Percentiles rank a stretch among this genome's conserved stretches.
Evolutionary conservation across 1,140 invertebrate species (phyloP).

Genomic region (Anoplolepis gracilipes): DNA sequence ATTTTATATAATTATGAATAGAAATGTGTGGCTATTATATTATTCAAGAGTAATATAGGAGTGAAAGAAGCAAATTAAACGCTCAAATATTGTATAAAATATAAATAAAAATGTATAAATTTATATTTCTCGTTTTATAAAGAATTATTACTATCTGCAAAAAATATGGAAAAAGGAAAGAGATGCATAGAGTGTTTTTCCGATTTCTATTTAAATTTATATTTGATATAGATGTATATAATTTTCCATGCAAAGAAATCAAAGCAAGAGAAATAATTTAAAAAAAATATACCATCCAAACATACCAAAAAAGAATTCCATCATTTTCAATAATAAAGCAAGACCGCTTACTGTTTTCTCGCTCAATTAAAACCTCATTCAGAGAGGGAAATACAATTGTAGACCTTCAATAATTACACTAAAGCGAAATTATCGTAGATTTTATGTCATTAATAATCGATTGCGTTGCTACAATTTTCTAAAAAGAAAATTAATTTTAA

Average conservation of each 20-base stretch:
- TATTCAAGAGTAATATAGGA: neutral
- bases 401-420: slow-evolving; percentile 16
- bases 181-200: too few relatives aligned
- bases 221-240: neutral
- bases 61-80: neutral
- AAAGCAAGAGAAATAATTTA: neutral
- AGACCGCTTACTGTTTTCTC: neutral
- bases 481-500: slow-evolving; percentile 13
- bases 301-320: too few relatives aligned
- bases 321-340: slow-evolving; percentile 25
- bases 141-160: neutral
- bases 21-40: neutral
- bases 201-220: too few relatives aligned
- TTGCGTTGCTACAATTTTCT: neutral
- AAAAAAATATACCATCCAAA: neutral
- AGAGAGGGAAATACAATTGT: slow-evolving; percentile 16
- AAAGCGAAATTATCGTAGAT: slow-evolving; percentile 34
- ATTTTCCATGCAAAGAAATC: neutral
- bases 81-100: slow-evolving; percentile 1
- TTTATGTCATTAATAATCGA: neutral
- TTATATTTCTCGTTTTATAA: neutral
- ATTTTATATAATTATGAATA: neutral
- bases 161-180: neutral
- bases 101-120: slow-evolving; percentile 11
- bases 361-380: slow-evolving; percentile 30